These are phyloP conservation scores for Todiramphus saurophagus DNA, from an alignment of 2,113 vertebrate species.

Conservation along the genomic window DNA sequence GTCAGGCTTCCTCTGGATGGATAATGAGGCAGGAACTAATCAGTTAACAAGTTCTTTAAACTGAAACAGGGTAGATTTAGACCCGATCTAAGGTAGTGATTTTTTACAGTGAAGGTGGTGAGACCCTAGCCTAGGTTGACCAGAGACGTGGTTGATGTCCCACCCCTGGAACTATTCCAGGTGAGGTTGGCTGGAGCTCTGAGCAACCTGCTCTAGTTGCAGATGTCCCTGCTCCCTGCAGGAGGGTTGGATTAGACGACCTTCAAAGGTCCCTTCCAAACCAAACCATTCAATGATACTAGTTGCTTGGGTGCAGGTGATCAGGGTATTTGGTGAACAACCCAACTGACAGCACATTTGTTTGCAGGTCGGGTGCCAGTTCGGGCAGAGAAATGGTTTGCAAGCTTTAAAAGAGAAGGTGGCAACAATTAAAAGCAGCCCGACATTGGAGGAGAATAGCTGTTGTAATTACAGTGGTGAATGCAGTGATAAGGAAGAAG, in stretches of 20 bases:
- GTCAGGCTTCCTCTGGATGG: neutral
- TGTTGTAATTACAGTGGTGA: neutral
- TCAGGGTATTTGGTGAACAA: neutral
- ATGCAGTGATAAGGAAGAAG: neutral
- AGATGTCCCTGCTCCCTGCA: neutral
- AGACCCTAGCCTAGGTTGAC: neutral
- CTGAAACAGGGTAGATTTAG: neutral
- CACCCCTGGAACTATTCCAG: neutral
- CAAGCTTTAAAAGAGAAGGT: neutral
- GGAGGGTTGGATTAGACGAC: neutral
- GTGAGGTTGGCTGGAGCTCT: neutral
- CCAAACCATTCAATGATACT: neutral
- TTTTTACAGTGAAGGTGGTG: neutral
- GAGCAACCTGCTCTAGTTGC: neutral
- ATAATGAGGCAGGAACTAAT: neutral
- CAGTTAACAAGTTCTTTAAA: neutral
- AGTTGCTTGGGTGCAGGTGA: neutral
- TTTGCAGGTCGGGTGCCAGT: rapidly evolving
- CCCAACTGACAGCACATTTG: neutral
- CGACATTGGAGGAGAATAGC: neutral
- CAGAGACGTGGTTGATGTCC: neutral
- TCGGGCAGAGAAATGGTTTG: neutral
- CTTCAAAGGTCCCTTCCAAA: neutral
- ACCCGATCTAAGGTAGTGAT: neutral
- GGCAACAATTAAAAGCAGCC: neutral